Base-by-base conservation (phyloP, 2,888 invertebrate genomes). In the Syritta pipiens region DNA sequence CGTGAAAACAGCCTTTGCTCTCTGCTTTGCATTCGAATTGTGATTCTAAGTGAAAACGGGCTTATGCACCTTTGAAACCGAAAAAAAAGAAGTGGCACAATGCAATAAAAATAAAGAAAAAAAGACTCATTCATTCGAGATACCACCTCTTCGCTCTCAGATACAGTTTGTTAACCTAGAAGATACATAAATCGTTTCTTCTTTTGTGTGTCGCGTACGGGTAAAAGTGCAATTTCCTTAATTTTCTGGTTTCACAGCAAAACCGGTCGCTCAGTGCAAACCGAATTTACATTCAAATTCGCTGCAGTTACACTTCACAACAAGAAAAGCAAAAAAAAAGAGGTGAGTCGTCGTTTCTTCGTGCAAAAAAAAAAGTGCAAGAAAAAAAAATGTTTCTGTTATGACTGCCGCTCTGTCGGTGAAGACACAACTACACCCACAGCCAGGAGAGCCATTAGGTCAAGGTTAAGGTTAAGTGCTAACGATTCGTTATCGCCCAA, bases 401-500 rank as follows among this genome's bases (percentile, higher is more conserved):
- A 30, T 71, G 51, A 59, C 46, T 46, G 42, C 14, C 19, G 6
- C 14, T 37, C 7, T 7, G 19, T 37, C 3, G 37, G 9, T 14
- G 9, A 9, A 17, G 17, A 37, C 37, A 5, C 20, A 35, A 32
- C 12, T 10, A 1, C 6, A 51, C 28, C 28, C 44, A 22, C 35
- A 53, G 12, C 44, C 10, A 2, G 32, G 9, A 24, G 9, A 32
- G 12, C 4, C 51, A 68, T 55, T 79, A 30, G 79, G 79, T 74
- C 79, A 79, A 79, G 79, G 79, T 79, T 74, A 79, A 79, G 79
- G 79, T 68, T 74, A 74, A 68, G 49, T 55, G 10, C 24, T 32
- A 55, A 72, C 35, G 37, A 48, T 60, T 67, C 20, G 12, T 42
- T 46, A 10, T 30, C 40, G 20, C 42, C 19, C 19, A 14, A 30